Evolutionary conservation across 2,113 vertebrate species (phyloP).

Genomic region (Limnothrissa miodon): DNA sequence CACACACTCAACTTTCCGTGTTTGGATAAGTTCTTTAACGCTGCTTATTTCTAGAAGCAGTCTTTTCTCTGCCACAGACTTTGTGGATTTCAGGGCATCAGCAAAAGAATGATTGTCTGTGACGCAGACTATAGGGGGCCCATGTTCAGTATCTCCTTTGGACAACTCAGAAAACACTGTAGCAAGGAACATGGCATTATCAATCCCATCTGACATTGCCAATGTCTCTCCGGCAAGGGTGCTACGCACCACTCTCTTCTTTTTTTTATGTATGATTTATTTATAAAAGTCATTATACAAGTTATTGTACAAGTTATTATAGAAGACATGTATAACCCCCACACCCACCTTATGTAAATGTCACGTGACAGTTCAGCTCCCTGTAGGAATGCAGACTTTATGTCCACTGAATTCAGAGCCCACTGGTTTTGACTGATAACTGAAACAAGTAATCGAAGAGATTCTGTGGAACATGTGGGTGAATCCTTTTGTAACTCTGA

Average conservation of each 20-base stretch:
- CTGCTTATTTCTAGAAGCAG: constrained; percentile 24
- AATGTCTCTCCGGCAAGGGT: neutral
- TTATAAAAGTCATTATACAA: too few species aligned
- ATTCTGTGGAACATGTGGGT: constrained; percentile 35
- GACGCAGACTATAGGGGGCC: constrained; percentile 16
- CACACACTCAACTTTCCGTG: neutral
- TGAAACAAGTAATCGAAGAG: constrained; percentile 25
- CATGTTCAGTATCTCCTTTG: neutral
- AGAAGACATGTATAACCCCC: too few species aligned
- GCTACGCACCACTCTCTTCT: neutral
- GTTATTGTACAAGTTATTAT: too few species aligned
- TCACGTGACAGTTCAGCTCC: constrained; percentile 32
- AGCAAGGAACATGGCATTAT: neutral
- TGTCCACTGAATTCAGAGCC: constrained; percentile 38
- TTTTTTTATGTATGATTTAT: too few species aligned
- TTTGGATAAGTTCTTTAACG: constrained; percentile 31
- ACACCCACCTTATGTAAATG: constrained; percentile 14
- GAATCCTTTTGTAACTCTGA: constrained; percentile 28
- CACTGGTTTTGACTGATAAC: constrained; percentile 43
- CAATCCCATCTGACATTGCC: neutral
- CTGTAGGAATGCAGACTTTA: constrained; percentile 45
- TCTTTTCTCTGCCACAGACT: constrained; percentile 27
- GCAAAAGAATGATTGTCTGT: constrained; percentile 32
- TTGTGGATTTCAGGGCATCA: constrained; percentile 34
- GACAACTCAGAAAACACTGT: neutral